Evolutionary conservation across 2,888 invertebrate species (phyloP).

Genomic region (Hyposoter didymator): DNA sequence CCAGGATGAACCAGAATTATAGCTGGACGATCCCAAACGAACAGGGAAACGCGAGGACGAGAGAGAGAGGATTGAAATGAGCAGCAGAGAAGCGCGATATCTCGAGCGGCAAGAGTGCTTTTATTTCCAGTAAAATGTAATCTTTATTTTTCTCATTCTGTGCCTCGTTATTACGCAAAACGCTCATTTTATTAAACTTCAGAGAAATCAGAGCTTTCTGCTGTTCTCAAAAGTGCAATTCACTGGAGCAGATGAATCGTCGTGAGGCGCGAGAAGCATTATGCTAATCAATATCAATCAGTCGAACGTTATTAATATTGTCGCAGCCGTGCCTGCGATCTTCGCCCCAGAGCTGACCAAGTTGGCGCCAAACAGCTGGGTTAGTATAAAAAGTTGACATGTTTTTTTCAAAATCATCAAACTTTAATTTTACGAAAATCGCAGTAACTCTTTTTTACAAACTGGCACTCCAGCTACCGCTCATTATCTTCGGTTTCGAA

Average conservation of each 20-base stretch:
- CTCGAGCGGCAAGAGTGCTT: constrained; percentile 46
- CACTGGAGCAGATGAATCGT: background rate
- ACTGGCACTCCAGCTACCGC: no score
- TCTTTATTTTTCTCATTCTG: constrained; percentile 25
- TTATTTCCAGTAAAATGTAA: constrained; percentile 48
- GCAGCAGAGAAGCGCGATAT: constrained; percentile 17
- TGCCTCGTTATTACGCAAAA: constrained; percentile 9
- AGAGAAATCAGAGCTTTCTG: background rate
- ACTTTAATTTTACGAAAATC: no score
- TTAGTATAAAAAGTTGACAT: no score
- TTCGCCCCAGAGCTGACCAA: no score
- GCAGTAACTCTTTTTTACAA: no score
- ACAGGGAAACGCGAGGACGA: background rate
- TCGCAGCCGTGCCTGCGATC: no score
- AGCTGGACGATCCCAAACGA: constrained; percentile 18
- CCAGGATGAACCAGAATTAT: constrained; percentile 62
- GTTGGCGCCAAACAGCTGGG: no score
- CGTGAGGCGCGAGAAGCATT: background rate
- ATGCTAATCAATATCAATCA: background rate
- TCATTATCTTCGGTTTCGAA: no score
- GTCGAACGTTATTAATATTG: no score
- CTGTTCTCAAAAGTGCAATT: background rate
- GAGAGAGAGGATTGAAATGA: background rate
- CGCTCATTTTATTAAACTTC: background rate
- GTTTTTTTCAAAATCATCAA: no score